These are phyloP conservation scores for Himalopsyche tibetana DNA, from an alignment of 2,888 invertebrate species.

Conservation along the genomic window DNA sequence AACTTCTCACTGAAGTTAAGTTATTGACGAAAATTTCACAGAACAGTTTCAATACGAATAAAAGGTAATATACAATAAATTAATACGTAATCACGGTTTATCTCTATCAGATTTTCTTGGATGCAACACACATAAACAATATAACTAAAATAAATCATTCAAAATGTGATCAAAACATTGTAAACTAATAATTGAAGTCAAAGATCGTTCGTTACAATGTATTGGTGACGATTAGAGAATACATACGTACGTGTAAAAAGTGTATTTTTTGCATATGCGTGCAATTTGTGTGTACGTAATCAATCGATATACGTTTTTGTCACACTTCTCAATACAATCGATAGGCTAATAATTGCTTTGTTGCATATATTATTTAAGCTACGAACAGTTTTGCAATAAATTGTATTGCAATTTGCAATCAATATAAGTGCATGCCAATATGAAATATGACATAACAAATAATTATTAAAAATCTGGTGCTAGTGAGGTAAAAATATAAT, in stretches of 20 bases:
- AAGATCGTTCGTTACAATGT: background rate
- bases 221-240: background rate
- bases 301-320: background rate
- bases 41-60: no score
- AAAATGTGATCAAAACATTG: no score
- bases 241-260: background rate
- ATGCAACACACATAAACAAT: no score
- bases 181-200: background rate
- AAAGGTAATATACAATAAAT: no score
- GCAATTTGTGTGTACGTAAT: background rate
- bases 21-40: no score
- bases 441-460: background rate
- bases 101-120: no score
- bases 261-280: slow-evolving; percentile 15
- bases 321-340: background rate
- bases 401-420: slow-evolving; percentile 7
- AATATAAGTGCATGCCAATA: slow-evolving; percentile 22
- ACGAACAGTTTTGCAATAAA: background rate
- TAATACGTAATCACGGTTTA: no score
- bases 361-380: background rate
- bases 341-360: background rate
- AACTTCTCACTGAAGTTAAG: no score
- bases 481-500: background rate
- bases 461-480: background rate
- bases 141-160: no score